Evolutionary conservation across 2,797 vertebrate genomes (phyloP), one percentile per base, ranked within the genome.

Genomic region (Sebastes minor): DNA sequence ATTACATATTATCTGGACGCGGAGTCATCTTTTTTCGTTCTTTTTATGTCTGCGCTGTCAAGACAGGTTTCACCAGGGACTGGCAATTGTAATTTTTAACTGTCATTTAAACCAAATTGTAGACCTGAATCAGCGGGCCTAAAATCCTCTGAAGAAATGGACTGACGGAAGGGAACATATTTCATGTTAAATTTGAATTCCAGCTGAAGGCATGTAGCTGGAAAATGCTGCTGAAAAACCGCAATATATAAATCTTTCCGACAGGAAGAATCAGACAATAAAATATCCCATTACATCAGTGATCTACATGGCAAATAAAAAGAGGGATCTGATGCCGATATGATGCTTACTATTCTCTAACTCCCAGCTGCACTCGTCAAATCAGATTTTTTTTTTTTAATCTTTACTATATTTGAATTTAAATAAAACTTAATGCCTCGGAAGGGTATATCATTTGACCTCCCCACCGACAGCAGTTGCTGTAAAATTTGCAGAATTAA

Each of bases 1-100:
- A 99, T 98, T 98, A 97, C 96, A 97, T 97, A 98, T 98, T 99
- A 98, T 97, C 95, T 97, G 96, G 97, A 97, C 94, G 95, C 92
- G 95, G 95, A 98, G 96, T 97, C 97, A 97, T 98, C 97, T 96
- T 95, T 98, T 98, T 97, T 97, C 96, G 95, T 95, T 95, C 46
- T 96, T 96, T 97, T 97, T 97, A 95, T 96, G 96, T 96, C 96
- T 94, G 91, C 88, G 89, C 96, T 97, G 96, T 97, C 96, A 96
- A 94, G 96, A 95, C 95, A 95, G 96, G 96, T 96, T 97, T 97
- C 96, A 96, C 96, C 94, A 91, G 95, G 95, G 97, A 96, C 94
- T 94, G 94, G 95, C 97, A 96, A 94, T 94, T 94, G 94, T 96
- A 92, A 98, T 98, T 97, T 96, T 97, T 97, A 97, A 97, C 97